These are phyloP conservation scores for Cryptoblepharus egeriae DNA, from an alignment of 2,797 vertebrate genomes.

Conservation along the genomic window DNA sequence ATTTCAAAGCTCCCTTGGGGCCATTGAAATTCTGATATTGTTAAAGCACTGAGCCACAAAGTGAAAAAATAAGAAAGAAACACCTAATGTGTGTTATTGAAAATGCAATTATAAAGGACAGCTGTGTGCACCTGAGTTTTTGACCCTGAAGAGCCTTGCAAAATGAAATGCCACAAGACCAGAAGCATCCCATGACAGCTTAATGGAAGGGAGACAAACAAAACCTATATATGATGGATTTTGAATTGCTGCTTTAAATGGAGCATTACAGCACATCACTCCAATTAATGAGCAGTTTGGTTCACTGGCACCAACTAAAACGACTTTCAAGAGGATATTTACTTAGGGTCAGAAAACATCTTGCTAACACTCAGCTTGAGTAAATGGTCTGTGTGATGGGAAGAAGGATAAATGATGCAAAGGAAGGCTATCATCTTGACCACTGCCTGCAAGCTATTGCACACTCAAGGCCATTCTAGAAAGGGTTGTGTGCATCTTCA, in stretches of 20 bases:
- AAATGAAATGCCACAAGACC: constrained; percentile 48
- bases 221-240: constrained; percentile 25
- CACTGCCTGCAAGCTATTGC: not conserved
- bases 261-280: constrained; percentile 32
- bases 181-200: constrained; percentile 41
- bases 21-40: constrained; percentile 21
- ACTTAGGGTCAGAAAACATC: constrained; percentile 26
- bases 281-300: constrained; percentile 42
- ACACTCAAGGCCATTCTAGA: constrained; percentile 2
- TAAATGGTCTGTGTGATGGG: not conserved
- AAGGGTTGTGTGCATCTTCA: not conserved
- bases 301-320: constrained; percentile 40
- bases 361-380: not conserved
- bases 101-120: constrained; percentile 44
- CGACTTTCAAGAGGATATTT: constrained; percentile 23
- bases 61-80: constrained; percentile 3
- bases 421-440: constrained; percentile 9
- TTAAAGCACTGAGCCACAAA: constrained; percentile 18
- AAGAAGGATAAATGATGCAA: constrained; percentile 5
- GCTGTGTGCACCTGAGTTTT: constrained; percentile 26
- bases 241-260: constrained; percentile 43
- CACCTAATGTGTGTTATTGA: constrained; percentile 28
- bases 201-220: constrained; percentile 37
- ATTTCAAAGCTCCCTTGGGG: constrained; percentile 41
- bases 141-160: not conserved